phyloP scores from a whole-genome alignment of 2,113 vertebrate species.

The Gymnobelideus leadbeateri region DNA sequence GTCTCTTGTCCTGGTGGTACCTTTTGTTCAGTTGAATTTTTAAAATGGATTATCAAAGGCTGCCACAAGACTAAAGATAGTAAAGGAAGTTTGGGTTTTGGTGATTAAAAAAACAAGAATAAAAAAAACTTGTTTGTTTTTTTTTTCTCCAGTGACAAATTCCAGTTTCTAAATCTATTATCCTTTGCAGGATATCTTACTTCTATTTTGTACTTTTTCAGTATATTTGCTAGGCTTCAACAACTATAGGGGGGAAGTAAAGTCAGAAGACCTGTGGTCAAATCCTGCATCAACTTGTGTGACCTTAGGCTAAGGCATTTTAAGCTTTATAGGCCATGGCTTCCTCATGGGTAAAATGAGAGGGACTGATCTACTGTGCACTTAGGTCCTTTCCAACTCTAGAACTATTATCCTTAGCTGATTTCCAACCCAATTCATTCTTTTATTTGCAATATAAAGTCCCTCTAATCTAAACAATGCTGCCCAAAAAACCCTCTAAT shows the following conservation, averaged over 20 bases:
- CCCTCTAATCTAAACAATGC: neutral
- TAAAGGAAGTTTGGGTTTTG: neutral
- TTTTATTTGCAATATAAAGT: neutral
- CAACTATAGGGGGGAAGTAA: neutral
- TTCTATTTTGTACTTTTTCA: neutral
- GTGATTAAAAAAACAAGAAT: neutral
- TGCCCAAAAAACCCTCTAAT: neutral
- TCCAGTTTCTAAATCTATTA: neutral
- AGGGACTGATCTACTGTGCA: neutral
- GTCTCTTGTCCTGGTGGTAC: neutral
- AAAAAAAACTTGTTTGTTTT: neutral
- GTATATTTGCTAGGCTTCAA: neutral
- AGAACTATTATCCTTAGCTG: neutral
- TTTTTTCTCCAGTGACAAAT: neutral
- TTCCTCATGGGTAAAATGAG: neutral
- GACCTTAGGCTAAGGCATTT: neutral
- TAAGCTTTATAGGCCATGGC: neutral
- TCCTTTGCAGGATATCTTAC: neutral
- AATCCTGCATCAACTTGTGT: neutral
- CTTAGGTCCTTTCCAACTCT: neutral
- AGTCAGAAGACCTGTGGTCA: neutral
- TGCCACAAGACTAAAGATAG: neutral
- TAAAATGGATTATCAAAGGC: neutral
- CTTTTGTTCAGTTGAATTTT: neutral
- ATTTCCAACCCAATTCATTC: neutral